Base-by-base conservation (phyloP, 2,888 invertebrate species). In the Cerceris rybyensis region DNA sequence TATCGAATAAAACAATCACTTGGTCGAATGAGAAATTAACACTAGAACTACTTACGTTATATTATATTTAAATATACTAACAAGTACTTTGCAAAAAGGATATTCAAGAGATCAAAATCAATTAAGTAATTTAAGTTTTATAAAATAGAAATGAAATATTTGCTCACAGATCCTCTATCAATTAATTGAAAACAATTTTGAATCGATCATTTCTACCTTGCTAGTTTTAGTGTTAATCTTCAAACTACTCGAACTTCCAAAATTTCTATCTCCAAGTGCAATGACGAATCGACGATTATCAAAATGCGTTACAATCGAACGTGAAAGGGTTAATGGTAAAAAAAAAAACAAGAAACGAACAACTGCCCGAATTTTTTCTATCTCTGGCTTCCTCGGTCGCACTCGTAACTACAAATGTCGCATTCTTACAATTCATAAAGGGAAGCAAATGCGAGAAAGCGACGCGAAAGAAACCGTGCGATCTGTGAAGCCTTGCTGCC, bases 391-490 rank as follows among this genome's bases (percentile, higher is more conserved):
- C 17, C 50, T 46, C 42, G 41, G 9, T 43, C 41, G 14, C 46
- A n/a, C 49, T n/a, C n/a, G n/a, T n/a, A n/a, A 16, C 16, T 55
- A 55, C 39, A 7, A 46, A 7, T 59, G 66, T 54, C 63, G 50
- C 69, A 50, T 69, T 76, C 41, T 59, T 16, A 17, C 65, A 59
- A 66, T 39, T 43, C 16, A 39, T 49, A 55, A 14, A 64, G 42
- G 66, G 61, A 70, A 28, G 42, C n/a, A 16, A 42, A 50, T 52
- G 11, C 16, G 57, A 43, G 41, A 42, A 41, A 42, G 58, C 16
- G 14, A 41, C 13, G 42, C 58, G 42, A 11, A 16, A 41, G 2
- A 57, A 55, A 49, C 11, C 13, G 39, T 14, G 13, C 42, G 55
- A 17, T 59, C 59, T 39, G 39, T 16, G 39, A 59, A 39, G 8